A percentile compares a stretch with the other conserved stretches of the same genome.
Conservation (phyloP, 2,888 invertebrate genomes). For the Trichopoda pennipes region DNA sequence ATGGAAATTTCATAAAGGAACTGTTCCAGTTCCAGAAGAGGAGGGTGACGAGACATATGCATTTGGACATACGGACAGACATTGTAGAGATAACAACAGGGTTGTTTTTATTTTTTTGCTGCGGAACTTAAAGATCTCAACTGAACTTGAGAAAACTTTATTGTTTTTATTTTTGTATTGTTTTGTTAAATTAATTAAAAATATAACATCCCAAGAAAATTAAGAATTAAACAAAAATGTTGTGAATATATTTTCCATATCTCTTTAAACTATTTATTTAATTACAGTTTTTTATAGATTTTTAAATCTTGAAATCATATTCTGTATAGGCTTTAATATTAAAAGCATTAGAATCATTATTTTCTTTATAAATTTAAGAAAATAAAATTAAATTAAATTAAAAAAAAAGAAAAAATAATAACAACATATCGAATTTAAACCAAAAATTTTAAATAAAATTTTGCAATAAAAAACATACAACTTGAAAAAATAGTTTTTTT, state of each 20-base stretch:
- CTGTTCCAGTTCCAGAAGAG: too few species aligned
- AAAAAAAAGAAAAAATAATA: slow-evolving; percentile 30
- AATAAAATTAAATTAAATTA: slow-evolving; percentile 29
- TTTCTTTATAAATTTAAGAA: slow-evolving; percentile 1
- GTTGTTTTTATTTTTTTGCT: too few species aligned
- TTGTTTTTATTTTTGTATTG: not conserved
- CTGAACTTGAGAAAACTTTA: too few species aligned
- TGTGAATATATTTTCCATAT: slow-evolving; percentile 66
- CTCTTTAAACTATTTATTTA: slow-evolving; percentile 44
- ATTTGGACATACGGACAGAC: too few species aligned
- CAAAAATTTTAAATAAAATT: slow-evolving; percentile 67
- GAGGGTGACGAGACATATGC: too few species aligned
- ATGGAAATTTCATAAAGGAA: too few species aligned
- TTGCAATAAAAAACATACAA: slow-evolving; percentile 24
- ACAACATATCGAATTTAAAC: slow-evolving; percentile 79
- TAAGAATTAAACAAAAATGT: slow-evolving; percentile 23
- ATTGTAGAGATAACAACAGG: too few species aligned
- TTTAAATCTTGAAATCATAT: not conserved
- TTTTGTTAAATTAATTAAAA: not conserved
- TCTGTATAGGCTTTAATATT: slow-evolving; percentile 33
- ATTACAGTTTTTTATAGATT: not conserved
- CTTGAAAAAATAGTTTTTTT: not conserved
- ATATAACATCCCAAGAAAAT: not conserved
- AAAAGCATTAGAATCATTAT: not conserved
- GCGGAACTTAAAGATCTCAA: too few species aligned